Evolutionary conservation across 2,888 invertebrate genomes (phyloP).

Genomic region (Andrena praecox): DNA sequence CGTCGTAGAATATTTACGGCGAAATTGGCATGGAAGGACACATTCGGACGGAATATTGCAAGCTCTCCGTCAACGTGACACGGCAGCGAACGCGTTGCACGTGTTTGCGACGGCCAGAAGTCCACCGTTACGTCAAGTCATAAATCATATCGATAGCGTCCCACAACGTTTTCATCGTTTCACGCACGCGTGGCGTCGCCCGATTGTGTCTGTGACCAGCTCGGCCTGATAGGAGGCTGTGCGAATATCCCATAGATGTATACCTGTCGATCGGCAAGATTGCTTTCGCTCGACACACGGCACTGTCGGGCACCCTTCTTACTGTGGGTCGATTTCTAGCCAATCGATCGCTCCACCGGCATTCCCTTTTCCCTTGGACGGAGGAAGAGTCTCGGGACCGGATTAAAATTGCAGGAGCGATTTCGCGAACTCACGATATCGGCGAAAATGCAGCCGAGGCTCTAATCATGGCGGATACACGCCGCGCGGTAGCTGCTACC

Average conservation of each 20-base stretch:
- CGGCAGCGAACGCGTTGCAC: slow-evolving; percentile 13
- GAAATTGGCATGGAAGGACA: not conserved
- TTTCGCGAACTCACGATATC: slow-evolving; percentile 77
- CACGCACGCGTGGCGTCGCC: not conserved
- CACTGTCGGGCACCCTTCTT: slow-evolving; percentile 19
- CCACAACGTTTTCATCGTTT: slow-evolving; percentile 39
- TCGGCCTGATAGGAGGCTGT: slow-evolving; percentile 3
- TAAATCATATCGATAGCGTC: slow-evolving; percentile 62
- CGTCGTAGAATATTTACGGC: slow-evolving; percentile 33
- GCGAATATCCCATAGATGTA: not conserved
- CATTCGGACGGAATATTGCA: slow-evolving; percentile 18
- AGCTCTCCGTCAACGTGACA: slow-evolving; percentile 36
- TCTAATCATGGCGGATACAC: slow-evolving; percentile 77
- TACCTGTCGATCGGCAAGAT: slow-evolving; percentile 26
- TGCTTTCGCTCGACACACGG: not conserved
- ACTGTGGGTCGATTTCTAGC: slow-evolving; percentile 19
- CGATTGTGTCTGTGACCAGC: slow-evolving; percentile 16
- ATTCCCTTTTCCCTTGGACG: slow-evolving; percentile 46
- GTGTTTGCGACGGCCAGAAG: slow-evolving; percentile 38
- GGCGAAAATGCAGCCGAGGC: slow-evolving; percentile 74
- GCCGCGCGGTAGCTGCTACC: slow-evolving; percentile 79
- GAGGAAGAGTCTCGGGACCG: slow-evolving; percentile 64
- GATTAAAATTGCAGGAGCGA: slow-evolving; percentile 76
- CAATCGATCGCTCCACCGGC: slow-evolving; percentile 34
- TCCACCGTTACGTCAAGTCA: slow-evolving; percentile 40